Conservation (phyloP, 2,888 invertebrate genomes). For the Aradus depressus region DNA sequence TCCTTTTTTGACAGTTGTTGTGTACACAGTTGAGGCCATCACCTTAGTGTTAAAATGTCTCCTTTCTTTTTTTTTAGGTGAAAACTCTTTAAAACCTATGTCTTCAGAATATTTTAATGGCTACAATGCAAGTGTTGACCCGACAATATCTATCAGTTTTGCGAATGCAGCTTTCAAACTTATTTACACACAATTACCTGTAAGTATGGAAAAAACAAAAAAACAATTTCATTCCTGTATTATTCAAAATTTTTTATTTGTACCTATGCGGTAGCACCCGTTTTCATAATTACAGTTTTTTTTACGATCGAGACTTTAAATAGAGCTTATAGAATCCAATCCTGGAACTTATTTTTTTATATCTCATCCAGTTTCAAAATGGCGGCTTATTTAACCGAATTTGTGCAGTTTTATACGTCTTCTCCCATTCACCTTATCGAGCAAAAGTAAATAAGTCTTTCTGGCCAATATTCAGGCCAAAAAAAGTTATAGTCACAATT, state of each 20-base stretch:
- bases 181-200: constrained; percentile 74
- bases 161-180: constrained; percentile 78
- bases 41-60: too few species aligned
- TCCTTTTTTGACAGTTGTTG: too few species aligned
- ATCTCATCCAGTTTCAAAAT: constrained; percentile 59
- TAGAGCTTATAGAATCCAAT: not conserved
- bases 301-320: constrained; percentile 46
- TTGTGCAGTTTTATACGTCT: too few species aligned
- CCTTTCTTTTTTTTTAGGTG: not conserved
- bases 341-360: constrained; percentile 30
- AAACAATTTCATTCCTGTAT: not conserved
- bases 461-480: too few species aligned
- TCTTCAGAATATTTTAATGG: constrained; percentile 41
- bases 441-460: too few species aligned
- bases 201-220: constrained; percentile 34
- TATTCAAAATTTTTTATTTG: not conserved
- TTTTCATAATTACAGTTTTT: constrained; percentile 48
- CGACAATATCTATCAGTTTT: constrained; percentile 72
- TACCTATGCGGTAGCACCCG: constrained; percentile 43
- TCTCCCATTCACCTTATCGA: too few species aligned
- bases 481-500: too few species aligned
- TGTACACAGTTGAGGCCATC: too few species aligned
- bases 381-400: too few species aligned
- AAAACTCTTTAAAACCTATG: constrained; percentile 34
- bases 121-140: constrained; percentile 57